Evolutionary conservation across 2,797 vertebrate genomes (phyloP).

Genomic region (Pipistrellus nathusii): DNA sequence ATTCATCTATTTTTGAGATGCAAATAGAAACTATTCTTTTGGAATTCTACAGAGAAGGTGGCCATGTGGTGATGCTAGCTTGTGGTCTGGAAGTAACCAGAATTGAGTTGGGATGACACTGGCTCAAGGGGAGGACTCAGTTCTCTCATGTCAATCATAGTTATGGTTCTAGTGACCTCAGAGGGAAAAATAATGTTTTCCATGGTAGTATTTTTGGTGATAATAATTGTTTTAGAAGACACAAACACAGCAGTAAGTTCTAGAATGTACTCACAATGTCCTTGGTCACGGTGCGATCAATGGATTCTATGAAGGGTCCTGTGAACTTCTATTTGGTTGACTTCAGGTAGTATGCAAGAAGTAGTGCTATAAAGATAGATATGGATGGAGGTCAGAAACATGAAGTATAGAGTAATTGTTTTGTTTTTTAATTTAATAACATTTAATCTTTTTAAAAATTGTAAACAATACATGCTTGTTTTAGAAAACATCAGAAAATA

Average conservation of each 20-base stretch:
- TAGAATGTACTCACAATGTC: slow-evolving; percentile 68
- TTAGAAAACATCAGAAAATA: background rate
- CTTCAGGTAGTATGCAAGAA: slow-evolving; percentile 36
- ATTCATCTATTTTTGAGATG: slow-evolving; percentile 80
- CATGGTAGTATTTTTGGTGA: background rate
- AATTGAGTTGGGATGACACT: background rate
- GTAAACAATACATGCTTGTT: background rate
- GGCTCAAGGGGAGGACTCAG: background rate
- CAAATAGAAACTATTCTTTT: slow-evolving; percentile 69
- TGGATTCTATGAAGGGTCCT: background rate
- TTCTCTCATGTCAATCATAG: background rate
- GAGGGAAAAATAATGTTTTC: slow-evolving; percentile 4
- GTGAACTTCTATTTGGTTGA: slow-evolving; percentile 54
- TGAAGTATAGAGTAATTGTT: background rate
- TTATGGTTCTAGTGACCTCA: background rate
- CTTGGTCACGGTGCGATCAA: background rate
- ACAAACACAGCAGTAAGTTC: background rate
- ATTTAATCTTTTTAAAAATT: slow-evolving; percentile 9
- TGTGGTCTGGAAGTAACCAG: background rate
- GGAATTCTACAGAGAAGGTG: slow-evolving; percentile 79
- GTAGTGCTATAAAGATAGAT: slow-evolving; percentile 56
- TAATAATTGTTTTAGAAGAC: slow-evolving; percentile 21
- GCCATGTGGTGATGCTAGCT: background rate
- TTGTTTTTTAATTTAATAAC: slow-evolving; percentile 19
- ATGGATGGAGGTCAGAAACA: slow-evolving; percentile 26